These are phyloP conservation scores for Microctenopoma lineatum DNA, from an alignment of 2,797 vertebrate species.

Conservation along the genomic window DNA sequence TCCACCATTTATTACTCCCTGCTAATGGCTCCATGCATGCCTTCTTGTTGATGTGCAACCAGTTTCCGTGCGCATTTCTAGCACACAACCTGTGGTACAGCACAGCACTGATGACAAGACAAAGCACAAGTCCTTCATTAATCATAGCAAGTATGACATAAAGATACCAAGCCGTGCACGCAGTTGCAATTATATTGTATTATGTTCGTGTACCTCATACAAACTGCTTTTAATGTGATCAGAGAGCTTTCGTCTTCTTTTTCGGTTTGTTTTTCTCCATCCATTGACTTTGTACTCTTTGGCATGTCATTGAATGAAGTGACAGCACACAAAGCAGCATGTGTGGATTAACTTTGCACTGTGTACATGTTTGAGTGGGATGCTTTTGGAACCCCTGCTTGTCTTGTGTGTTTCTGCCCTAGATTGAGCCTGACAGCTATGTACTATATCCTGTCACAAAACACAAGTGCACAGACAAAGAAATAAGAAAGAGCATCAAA, in stretches of 20 bases:
- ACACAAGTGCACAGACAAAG: conserved; percentile 55
- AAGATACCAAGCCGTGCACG: conserved; percentile 35
- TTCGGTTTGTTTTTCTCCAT: not conserved
- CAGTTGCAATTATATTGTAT: conserved; percentile 36
- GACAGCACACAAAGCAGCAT: conserved; percentile 43
- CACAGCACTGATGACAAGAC: conserved; percentile 36
- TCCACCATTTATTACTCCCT: conserved; percentile 54
- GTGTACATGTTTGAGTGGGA: conserved; percentile 54
- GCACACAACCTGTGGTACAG: conserved; percentile 40
- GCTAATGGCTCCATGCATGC: conserved; percentile 65
- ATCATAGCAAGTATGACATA: conserved; percentile 50
- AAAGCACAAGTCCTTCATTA: conserved; percentile 39
- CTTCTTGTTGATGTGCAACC: conserved; percentile 56
- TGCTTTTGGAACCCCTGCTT: conserved; percentile 52
- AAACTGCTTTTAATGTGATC: conserved; percentile 51
- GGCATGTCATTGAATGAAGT: conserved; percentile 40
- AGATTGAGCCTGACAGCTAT: conserved; percentile 68
- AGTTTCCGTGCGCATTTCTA: conserved; percentile 60
- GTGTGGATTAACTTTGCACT: conserved; percentile 58
- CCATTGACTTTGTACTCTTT: conserved; percentile 47
- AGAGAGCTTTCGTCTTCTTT: conserved; percentile 15
- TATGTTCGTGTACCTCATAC: conserved; percentile 23
- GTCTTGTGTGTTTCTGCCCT: conserved; percentile 60
- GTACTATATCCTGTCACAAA: conserved; percentile 63
- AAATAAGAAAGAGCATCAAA: conserved; percentile 35